Percentiles rank a stretch among this genome's conserved stretches.
phyloP scores from a whole-genome alignment of 2,888 invertebrate genomes.

The Lasioglossum oenotherae region DNA sequence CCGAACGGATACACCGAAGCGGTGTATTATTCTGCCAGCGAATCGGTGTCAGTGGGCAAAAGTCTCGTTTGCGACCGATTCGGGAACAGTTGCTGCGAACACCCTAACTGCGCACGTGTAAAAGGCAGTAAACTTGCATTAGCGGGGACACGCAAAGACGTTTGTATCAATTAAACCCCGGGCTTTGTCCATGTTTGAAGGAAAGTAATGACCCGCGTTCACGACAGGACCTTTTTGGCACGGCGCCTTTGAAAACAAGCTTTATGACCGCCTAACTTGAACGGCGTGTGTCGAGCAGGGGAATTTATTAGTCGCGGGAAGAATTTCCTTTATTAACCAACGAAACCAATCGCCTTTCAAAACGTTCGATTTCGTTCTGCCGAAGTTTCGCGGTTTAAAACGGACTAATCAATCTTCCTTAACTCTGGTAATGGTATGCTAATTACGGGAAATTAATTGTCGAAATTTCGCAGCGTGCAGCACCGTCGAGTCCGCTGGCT shows the following conservation, averaged over 20 bases:
- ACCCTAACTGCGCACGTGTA: not conserved
- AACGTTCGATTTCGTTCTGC: not conserved
- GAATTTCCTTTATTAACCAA: not conserved
- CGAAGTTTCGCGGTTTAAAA: not conserved
- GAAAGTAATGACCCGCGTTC: not conserved
- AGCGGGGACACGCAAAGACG: slow-evolving; percentile 47
- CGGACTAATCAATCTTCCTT: not conserved
- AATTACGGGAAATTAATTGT: not conserved
- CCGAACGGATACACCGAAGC: no score
- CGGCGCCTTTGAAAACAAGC: slow-evolving; percentile 11
- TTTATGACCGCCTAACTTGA: not conserved
- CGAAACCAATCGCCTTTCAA: not conserved
- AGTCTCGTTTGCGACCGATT: slow-evolving; percentile 29
- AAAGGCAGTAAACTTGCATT: slow-evolving; percentile 44
- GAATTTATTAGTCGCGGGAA: not conserved
- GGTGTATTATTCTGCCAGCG: slow-evolving; percentile 19
- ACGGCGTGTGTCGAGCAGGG: not conserved
- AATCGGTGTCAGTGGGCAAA: slow-evolving; percentile 64
- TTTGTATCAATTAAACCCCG: slow-evolving; percentile 45
- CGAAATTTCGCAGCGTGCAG: not conserved
- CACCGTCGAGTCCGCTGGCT: not conserved
- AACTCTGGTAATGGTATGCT: not conserved
- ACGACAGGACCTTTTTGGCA: slow-evolving; percentile 1
- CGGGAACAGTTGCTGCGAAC: slow-evolving; percentile 3
- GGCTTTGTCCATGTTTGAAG: not conserved